Evolutionary conservation across 1,140 invertebrate species (phyloP), one percentile per base, ranked within the genome.

Genomic region (Hycleus cichorii): DNA sequence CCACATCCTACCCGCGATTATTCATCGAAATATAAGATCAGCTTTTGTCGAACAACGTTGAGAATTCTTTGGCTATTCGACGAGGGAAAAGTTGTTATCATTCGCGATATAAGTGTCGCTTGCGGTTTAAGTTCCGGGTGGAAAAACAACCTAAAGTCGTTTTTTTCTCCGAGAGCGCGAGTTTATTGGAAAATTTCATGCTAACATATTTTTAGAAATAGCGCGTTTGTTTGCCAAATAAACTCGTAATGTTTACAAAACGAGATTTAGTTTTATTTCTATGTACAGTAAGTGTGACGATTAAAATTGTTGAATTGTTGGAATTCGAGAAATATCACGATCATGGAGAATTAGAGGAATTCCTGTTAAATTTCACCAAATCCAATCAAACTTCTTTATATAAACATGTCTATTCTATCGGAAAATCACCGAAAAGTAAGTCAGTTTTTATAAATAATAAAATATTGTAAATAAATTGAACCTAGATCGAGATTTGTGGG

Each of bases 401-500:
- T 39, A 56, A 48, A 10, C 47, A 46, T 8, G 47, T 71, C 3
- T 69, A 73, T 59, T 67, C 69, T 0, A 72, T 74, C 38, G 73
- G 73, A 54, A 66, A 64, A 58, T 71, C 69, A 5, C 45, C 59
- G 6, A 18, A 64, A 62, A 55, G 68, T 71, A 58, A 61, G 45
- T 53, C 12, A 3, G 32, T 4, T 49, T 51, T 45, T 39, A 10
- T 39, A 26, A 4, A 9, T 42, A 3, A 38, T 43, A 10, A 1
- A 26, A 42, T 8, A 24, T 48, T 9, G 4, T 43, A 7, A 40
- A 47, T 45, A 46, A 49, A 40, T 47, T 62, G 58, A 58, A 38
- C 52, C 18, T 18, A 80, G 78, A 76, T 43, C 72, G 77, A 52
- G 76, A 83, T 27, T 71, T 86, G 25, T 83, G 80, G 81, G 82